Evolutionary conservation across 2,888 invertebrate genomes (phyloP), one percentile per base, ranked within the genome.

Genomic region (Polydrusus pterygomalis): DNA sequence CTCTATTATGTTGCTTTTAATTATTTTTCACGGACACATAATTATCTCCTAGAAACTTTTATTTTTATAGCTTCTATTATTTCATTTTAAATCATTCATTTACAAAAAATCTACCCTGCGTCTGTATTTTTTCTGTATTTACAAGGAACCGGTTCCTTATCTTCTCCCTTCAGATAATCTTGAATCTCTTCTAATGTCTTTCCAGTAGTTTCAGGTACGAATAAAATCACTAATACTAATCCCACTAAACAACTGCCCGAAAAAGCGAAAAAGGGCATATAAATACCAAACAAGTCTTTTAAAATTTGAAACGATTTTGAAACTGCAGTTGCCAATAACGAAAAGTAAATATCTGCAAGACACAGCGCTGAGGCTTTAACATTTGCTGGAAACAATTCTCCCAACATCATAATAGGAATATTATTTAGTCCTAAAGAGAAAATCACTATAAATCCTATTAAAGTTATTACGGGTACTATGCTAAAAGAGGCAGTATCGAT

Each of bases 361-460:
- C 90, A 89, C n/a, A 91, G 87, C 0, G 92, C 91, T 13, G 89
- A 87, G 0, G 91, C 90, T 81, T 91, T 89, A 1, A 89, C 90
- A 77, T 89, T 89, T 0, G 89, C 83, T 69, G 92, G 89, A 83
- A 92, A 90, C 3, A 91, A 81, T 84, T 91, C 91, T 0, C 89
- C 88, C 56, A 90, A 83, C 79, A 90, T 86, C 54, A 89, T 84
- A 81, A 89, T 89, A 0, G 90, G 90, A 63, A 91, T 84, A 0
- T 89, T 89, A 1, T 90, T 89, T 80, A 90, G 87, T 0, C 90
- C 90, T 15, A 90, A 78, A 18, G 89, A 88, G 74, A 90, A 90
- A 51, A 88, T 86, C 1, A 89, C 86, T 70, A 90, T 88, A 81
- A 89, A 90, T 0, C 84, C 80, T 10, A 90, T 86, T 11, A 91